Conservation (phyloP, 2,113 vertebrate genomes). For the Podarcis raffonei region DNA sequence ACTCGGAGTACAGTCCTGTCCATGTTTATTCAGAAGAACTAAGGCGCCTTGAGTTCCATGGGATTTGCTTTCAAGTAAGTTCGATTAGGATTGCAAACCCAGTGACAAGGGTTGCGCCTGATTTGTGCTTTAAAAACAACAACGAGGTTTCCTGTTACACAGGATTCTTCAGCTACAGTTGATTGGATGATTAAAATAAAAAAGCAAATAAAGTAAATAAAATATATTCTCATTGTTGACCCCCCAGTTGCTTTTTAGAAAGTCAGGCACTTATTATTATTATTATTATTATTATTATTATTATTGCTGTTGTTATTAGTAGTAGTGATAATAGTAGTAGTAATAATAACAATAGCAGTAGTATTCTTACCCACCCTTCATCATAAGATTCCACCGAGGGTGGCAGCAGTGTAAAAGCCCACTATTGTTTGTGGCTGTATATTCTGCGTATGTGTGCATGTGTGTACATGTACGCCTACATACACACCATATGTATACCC, state of each 20-base stretch:
- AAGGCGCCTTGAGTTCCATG: neutral
- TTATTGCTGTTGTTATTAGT: too few species aligned
- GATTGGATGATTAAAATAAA: neutral
- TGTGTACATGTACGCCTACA: neutral
- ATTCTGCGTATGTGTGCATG: neutral
- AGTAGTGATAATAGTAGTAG: too few species aligned
- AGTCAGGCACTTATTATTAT: too few species aligned
- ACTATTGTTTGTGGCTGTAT: neutral
- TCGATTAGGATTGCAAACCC: neutral
- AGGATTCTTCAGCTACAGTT: neutral
- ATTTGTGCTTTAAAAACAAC: neutral
- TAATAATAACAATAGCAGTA: too few species aligned
- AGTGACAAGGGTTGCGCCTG: too few species aligned
- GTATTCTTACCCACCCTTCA: neutral
- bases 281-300: too few species aligned
- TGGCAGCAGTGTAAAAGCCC: neutral
- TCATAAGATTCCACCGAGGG: neutral
- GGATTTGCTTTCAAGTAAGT: neutral
- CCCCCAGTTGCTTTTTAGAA: too few species aligned
- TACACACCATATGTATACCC: neutral
- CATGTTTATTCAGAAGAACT: neutral
- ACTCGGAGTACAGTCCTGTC: neutral
- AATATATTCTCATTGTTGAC: too few species aligned
- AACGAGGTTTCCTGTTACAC: neutral
- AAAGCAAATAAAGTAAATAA: neutral